phyloP scores from a whole-genome alignment of 2,888 invertebrate genomes.

The Mesoligia furuncula region DNA sequence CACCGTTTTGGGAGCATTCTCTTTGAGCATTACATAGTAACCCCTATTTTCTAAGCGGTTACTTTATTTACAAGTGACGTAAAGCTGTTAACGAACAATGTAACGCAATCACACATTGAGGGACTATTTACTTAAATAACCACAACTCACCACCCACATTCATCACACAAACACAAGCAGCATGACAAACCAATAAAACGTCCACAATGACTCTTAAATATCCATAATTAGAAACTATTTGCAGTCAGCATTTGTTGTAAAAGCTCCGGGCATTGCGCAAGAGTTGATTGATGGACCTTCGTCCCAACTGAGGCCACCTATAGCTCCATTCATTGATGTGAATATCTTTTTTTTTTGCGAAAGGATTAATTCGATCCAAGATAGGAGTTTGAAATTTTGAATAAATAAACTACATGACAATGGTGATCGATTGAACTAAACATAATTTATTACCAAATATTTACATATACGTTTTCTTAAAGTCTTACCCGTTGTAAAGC shows the following conservation, averaged over 20 bases:
- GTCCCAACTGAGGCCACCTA: constrained; percentile 68
- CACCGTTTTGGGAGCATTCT: not conserved
- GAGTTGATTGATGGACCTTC: constrained; percentile 83
- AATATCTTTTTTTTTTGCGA: constrained; percentile 76
- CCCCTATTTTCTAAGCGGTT: constrained; percentile 1
- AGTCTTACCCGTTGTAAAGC: constrained; percentile 1
- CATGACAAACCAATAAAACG: constrained; percentile 77
- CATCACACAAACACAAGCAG: constrained; percentile 68
- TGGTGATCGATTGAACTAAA: constrained; percentile 71
- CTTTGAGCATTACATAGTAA: not conserved
- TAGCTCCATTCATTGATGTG: constrained; percentile 76
- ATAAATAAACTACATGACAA: constrained; percentile 71
- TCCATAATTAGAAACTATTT: constrained; percentile 88
- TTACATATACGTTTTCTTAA: constrained; percentile 67
- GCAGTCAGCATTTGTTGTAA: constrained; percentile 83
- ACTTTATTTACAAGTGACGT: not conserved
- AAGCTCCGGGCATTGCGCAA: constrained; percentile 81
- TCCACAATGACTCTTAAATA: constrained; percentile 87
- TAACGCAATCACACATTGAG: constrained; percentile 11
- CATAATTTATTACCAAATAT: constrained; percentile 68
- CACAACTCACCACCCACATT: constrained; percentile 71
- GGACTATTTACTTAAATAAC: constrained; percentile 42
- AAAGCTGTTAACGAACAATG: constrained; percentile 23
- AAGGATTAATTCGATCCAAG: constrained; percentile 82
- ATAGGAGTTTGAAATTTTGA: constrained; percentile 75